Base-by-base conservation (phyloP, 2,113 vertebrate genomes). In the Sceloporus undulatus region DNA sequence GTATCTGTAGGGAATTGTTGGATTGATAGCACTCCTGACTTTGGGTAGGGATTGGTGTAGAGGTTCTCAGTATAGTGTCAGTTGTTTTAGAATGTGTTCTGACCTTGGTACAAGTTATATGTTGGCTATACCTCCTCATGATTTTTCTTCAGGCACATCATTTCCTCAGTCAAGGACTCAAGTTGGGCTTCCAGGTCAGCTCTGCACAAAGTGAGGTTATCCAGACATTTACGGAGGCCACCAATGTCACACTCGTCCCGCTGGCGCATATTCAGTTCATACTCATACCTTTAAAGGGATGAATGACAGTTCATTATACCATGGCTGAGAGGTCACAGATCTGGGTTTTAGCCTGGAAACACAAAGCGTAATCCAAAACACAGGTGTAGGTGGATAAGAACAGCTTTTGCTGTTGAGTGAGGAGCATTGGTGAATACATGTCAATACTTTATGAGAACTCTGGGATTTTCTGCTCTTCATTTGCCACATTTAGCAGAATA, bases 111-210 rank as follows among this genome's bases (percentile, higher is more conserved):
- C 3, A 62, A 62, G 59, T 62, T 62, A 62, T 62, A 8, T 71
- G 68, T 71, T 71, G 68, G 27, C 68, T 71, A 29, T 91, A 93
- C 91, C 82, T 94, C 92, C 21, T 87, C 88, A 18, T 94, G 93
- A 34, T 91, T 92, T 65, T 93, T 92, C 86, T 92, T 92, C 56
- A 91, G 70, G 54, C 48, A 90, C 34, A 48, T 54, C 38, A 87
- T 62, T 40, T 93, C 91, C 56, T 92, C 93, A 16, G 29, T 91
- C 68, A 93, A 29, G 27, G 56, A 81, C 68, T 93, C 86, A 6
- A 87, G 82, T 52, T 93, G 92, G 23, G 79, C 48, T 83, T 94
- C 92, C n/a, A 90, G 76, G 65, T 92, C 93, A 66, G 79, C 59
- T 21, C 83, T 87, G 52, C 80, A 13, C 4, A 94, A 9, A 10